These are phyloP conservation scores for Harpegnathos saltator DNA, from an alignment of 1,140 invertebrate genomes.

Conservation along the genomic window DNA sequence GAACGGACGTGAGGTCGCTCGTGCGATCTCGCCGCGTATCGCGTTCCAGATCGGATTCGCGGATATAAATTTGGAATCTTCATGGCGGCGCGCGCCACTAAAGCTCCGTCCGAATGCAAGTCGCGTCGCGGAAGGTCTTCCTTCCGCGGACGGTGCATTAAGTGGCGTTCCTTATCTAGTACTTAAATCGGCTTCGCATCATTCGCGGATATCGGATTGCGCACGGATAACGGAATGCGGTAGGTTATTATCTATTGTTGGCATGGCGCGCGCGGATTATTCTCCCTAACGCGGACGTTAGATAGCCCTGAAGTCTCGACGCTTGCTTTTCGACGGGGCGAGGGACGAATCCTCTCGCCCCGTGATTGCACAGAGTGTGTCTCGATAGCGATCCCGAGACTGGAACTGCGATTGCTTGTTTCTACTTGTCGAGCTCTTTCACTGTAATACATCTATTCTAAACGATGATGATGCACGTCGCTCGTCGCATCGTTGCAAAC, in stretches of 20 bases:
- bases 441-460: no score
- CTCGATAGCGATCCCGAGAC: no score
- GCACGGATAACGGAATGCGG: background rate
- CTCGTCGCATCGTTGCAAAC: no score
- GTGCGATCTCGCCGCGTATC: conserved; percentile 33
- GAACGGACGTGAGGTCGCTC: conserved; percentile 34
- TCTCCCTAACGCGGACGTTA: background rate
- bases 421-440: no score
- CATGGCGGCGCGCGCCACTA: conserved; percentile 28
- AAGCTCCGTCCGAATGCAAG: background rate
- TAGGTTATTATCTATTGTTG: background rate
- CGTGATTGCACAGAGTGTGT: background rate
- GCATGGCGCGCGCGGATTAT: background rate
- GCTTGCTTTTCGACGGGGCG: background rate
- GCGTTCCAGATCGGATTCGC: conserved; percentile 42
- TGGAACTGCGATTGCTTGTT: no score
- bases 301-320: background rate
- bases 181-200: conserved; percentile 17
- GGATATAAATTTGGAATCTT: conserved; percentile 57
- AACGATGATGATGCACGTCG: no score
- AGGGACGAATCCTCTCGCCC: background rate
- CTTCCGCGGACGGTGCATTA: conserved; percentile 12
- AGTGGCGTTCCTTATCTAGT: conserved; percentile 15
- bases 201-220: background rate
- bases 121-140: background rate